Evolutionary conservation across 2,888 invertebrate species (phyloP).

Genomic region (Pemphredon lugubris): DNA sequence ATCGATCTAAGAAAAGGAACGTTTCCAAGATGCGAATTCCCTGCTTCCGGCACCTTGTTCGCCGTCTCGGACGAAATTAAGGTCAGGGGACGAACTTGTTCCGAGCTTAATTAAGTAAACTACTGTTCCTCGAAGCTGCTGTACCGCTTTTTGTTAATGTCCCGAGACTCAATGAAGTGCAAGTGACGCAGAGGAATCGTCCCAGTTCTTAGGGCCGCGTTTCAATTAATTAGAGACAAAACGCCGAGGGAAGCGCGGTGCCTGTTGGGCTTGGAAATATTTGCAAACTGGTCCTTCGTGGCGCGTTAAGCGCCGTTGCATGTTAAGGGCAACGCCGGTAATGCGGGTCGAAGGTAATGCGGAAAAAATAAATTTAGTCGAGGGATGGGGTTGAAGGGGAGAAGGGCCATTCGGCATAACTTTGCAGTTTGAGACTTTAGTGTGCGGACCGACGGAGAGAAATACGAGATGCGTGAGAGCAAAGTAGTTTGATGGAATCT

Average conservation of each 20-base stretch:
- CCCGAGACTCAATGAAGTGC: slow-evolving; percentile 28
- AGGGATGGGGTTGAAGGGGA: too few relatives aligned
- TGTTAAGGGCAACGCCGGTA: too few relatives aligned
- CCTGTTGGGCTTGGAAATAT: too few relatives aligned
- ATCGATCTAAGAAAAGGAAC: slow-evolving; percentile 41
- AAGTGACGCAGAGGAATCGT: slow-evolving; percentile 28
- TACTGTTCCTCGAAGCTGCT: slow-evolving; percentile 31
- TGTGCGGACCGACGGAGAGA: background rate
- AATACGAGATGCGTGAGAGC: background rate
- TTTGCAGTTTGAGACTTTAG: background rate
- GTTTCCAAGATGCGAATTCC: too few relatives aligned
- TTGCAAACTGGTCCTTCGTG: too few relatives aligned
- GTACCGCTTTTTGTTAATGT: slow-evolving; percentile 38
- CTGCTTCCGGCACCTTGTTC: slow-evolving; percentile 21
- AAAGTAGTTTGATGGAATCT: background rate
- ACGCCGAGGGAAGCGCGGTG: too few relatives aligned
- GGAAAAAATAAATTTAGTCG: too few relatives aligned
- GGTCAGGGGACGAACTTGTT: slow-evolving; percentile 42
- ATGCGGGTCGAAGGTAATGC: too few relatives aligned
- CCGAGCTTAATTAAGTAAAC: slow-evolving; percentile 61
- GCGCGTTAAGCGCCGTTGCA: too few relatives aligned
- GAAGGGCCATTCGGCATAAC: too few relatives aligned
- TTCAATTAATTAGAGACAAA: slow-evolving; percentile 45
- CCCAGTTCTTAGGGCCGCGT: slow-evolving; percentile 8
- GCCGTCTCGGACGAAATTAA: slow-evolving; percentile 54